A percentile compares a stretch with the other conserved stretches of the same genome.
Evolutionary conservation across 2,113 vertebrate species (phyloP).

Genomic region (Shinisaurus crocodilurus): DNA sequence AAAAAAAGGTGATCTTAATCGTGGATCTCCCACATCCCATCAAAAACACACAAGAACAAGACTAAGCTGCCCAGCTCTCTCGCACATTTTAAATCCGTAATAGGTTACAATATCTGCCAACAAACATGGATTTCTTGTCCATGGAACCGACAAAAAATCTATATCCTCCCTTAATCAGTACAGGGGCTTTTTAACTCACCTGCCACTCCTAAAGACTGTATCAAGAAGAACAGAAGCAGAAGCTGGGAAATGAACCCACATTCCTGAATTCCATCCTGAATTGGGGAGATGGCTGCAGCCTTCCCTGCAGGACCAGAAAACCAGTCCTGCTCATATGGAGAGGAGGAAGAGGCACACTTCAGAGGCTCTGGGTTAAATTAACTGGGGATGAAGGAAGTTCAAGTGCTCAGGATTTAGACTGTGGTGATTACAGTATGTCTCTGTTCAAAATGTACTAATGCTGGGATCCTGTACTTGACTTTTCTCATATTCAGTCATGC

Average conservation of each 20-base stretch:
- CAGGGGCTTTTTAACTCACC: not conserved
- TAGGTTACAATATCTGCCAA: not conserved
- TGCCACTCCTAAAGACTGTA: not conserved
- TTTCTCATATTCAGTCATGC: too few species aligned
- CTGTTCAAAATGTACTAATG: constrained; percentile 63
- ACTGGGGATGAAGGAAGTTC: constrained; percentile 49
- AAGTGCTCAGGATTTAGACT: constrained; percentile 11
- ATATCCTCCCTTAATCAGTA: not conserved
- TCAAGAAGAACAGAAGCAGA: not conserved
- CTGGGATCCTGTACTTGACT: constrained; percentile 48
- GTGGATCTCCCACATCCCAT: not conserved
- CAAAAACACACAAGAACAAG: not conserved
- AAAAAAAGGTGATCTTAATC: not conserved
- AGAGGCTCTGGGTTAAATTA: constrained; percentile 16
- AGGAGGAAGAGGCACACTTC: not conserved
- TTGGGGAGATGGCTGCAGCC: not conserved
- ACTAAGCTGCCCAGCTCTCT: not conserved
- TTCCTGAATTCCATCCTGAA: not conserved
- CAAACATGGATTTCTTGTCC: not conserved
- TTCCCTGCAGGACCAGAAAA: not conserved
- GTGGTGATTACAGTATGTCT: constrained; percentile 51
- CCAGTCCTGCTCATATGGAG: not conserved
- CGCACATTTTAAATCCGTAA: not conserved
- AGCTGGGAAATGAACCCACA: not conserved
- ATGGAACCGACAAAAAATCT: not conserved